phyloP scores from a whole-genome alignment of 2,888 invertebrate genomes.

The Drosophila algonquin region DNA sequence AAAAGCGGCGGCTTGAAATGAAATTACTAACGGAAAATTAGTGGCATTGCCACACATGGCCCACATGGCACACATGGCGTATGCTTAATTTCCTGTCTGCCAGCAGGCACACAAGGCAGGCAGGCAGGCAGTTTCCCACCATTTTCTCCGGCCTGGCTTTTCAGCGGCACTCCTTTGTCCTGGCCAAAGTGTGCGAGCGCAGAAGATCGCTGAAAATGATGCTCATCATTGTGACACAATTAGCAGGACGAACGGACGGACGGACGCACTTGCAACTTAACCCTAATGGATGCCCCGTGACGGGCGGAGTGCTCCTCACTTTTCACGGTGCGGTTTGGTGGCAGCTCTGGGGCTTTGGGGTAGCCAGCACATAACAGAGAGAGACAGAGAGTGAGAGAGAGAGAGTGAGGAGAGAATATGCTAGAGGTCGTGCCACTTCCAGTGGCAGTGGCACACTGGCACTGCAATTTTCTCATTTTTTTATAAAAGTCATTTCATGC shows the following conservation, averaged over 20 bases:
- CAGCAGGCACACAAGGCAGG: conserved; percentile 32
- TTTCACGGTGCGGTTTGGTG: conserved; percentile 28
- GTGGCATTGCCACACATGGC: conserved; percentile 52
- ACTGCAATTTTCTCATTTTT: conserved; percentile 70
- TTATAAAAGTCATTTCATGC: conserved; percentile 74
- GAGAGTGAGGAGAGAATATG: no score
- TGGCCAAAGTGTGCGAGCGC: conserved; percentile 20
- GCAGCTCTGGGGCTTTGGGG: conserved; percentile 24
- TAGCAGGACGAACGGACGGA: conserved; percentile 41
- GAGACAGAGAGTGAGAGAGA: no score
- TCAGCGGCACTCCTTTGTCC: conserved; percentile 23
- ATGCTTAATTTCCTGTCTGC: conserved; percentile 68
- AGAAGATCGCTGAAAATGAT: conserved; percentile 63
- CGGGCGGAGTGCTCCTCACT: not conserved
- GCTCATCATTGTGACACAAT: conserved; percentile 79
- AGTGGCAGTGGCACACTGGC: conserved; percentile 22
- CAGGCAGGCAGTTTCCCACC: not conserved
- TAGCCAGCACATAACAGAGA: conserved; percentile 4
- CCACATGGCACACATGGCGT: conserved; percentile 66
- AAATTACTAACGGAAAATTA: conserved; percentile 79
- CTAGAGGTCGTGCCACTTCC: no score
- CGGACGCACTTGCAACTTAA: conserved; percentile 57
- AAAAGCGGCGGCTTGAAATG: conserved; percentile 57
- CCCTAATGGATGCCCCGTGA: conserved; percentile 68
- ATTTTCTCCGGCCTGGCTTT: not conserved